Percentiles rank a stretch among this genome's conserved stretches.
Evolutionary conservation across 2,888 invertebrate genomes (phyloP).

Genomic region (Clanis bilineata): DNA sequence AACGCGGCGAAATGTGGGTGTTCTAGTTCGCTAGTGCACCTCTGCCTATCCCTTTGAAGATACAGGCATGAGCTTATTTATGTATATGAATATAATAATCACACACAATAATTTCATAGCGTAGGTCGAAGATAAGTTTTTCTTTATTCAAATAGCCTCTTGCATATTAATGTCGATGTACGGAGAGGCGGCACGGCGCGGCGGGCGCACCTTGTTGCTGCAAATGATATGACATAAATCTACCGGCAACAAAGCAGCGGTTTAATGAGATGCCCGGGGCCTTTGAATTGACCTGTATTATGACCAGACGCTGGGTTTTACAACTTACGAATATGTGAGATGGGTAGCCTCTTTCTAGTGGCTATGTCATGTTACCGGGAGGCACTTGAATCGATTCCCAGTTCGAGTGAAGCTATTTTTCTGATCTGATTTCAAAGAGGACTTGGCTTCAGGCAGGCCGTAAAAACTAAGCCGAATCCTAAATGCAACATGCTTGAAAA

Average conservation of each 20-base stretch:
- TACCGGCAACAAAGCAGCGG: slow-evolving; percentile 21
- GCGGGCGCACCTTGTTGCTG: slow-evolving; percentile 20
- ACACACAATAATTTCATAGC: not conserved
- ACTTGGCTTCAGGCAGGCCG: no score
- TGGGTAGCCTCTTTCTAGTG: not conserved
- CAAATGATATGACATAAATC: slow-evolving; percentile 43
- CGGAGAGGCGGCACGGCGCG: slow-evolving; percentile 26
- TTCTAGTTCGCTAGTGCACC: no score
- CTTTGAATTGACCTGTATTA: slow-evolving; percentile 11
- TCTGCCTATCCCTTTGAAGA: no score
- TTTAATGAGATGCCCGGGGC: slow-evolving; percentile 15
- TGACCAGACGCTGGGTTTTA: not conserved
- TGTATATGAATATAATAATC: no score
- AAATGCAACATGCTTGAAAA: no score
- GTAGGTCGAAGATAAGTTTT: slow-evolving; percentile 18
- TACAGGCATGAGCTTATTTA: no score
- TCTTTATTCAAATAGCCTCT: slow-evolving; percentile 35
- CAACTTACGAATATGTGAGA: not conserved
- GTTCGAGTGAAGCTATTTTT: no score
- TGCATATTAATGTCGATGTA: slow-evolving; percentile 46
- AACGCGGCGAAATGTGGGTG: no score
- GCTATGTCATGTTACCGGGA: no score
- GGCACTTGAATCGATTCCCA: no score
- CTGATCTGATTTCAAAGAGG: no score
- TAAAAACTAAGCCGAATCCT: no score